Base-by-base conservation (phyloP, 2,888 invertebrate species). In the Acrocera orbiculus region DNA sequence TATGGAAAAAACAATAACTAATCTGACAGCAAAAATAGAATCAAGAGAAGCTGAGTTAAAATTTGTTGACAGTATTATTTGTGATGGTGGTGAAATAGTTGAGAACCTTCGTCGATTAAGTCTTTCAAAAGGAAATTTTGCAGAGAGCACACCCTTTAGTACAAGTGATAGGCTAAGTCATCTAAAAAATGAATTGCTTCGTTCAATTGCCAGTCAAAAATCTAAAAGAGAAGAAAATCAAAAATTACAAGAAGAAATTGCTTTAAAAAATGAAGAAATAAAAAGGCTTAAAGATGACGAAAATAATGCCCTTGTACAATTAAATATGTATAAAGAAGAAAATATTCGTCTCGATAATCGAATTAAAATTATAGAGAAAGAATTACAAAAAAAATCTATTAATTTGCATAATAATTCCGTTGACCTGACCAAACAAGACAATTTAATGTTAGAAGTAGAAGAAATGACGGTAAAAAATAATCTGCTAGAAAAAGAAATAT, bases 211-310 rank as follows among this genome's bases (percentile, higher is more conserved):
- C 11, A 59, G 56, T 14, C 58, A 64, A 26, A 61, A 60, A 34
- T 46, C 47, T 2, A 66, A 66, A 41, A 53, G 63, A n/a, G 65
- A 65, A 38, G 64, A 67, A 43, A 64, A 67, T 24, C 58, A 56
- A n/a, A 56, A 55, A 26, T 43, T 67, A 16, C 61, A 64, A 37
- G 56, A 59, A 16, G 41, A 45, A 3, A 24, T 60, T 3, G 46
- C 47, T 1, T 48, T 48, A 4, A 54, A 52, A 26, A 46, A 49
- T 19, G 36, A 40, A 0, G 54, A 58, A 30, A 42, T 58, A 26
- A 49, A 50, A 9, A 35, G 31, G 4, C 35, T 56, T 3, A 54
- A 50, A 28, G 46, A 51, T 0, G 51, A 53, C 13, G 62, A 62
- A 44, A 59, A 59, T 35, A 49, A 47, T 31, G 46, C 51, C 0